These are phyloP conservation scores for Aspidiotus destructor DNA, from an alignment of 2,888 invertebrate genomes.

Conservation along the genomic window DNA sequence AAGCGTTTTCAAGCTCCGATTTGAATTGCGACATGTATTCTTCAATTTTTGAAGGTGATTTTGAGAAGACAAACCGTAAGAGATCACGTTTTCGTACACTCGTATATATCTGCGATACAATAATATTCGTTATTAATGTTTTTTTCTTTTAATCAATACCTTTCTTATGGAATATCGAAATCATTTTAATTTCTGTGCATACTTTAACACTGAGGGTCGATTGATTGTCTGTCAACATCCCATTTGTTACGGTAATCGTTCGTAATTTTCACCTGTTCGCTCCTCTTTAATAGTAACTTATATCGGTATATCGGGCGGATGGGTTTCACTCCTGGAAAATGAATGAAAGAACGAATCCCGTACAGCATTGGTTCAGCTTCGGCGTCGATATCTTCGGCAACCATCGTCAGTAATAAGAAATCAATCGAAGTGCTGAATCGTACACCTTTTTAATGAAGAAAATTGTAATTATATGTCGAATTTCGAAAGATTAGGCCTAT, in stretches of 20 bases:
- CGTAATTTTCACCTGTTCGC: no score
- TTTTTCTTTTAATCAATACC: neutral
- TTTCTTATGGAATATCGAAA: neutral
- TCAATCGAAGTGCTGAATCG: slow-evolving; percentile 64
- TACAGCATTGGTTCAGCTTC: no score
- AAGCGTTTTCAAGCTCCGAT: slow-evolving; percentile 51
- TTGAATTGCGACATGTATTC: slow-evolving; percentile 50
- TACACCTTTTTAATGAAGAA: no score
- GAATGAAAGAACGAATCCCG: slow-evolving; percentile 48
- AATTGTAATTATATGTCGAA: no score
- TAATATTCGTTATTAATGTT: neutral
- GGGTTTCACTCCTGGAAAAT: slow-evolving; percentile 8
- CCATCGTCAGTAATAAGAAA: slow-evolving; percentile 56
- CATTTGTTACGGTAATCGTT: slow-evolving; percentile 45
- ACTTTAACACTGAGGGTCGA: slow-evolving; percentile 45
- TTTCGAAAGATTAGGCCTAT: no score
- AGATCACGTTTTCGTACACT: slow-evolving; percentile 64
- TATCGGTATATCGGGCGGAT: slow-evolving; percentile 43
- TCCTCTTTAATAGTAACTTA: no score
- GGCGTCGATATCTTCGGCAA: slow-evolving; percentile 58
- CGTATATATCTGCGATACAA: slow-evolving; percentile 51
- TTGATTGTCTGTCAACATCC: slow-evolving; percentile 38
- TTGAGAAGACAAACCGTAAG: slow-evolving; percentile 57
- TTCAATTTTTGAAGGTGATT: slow-evolving; percentile 53
- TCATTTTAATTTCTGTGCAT: slow-evolving; percentile 27